Base-by-base conservation (phyloP, 1,140 invertebrate genomes). In the Pogonomyrmex barbatus region DNA sequence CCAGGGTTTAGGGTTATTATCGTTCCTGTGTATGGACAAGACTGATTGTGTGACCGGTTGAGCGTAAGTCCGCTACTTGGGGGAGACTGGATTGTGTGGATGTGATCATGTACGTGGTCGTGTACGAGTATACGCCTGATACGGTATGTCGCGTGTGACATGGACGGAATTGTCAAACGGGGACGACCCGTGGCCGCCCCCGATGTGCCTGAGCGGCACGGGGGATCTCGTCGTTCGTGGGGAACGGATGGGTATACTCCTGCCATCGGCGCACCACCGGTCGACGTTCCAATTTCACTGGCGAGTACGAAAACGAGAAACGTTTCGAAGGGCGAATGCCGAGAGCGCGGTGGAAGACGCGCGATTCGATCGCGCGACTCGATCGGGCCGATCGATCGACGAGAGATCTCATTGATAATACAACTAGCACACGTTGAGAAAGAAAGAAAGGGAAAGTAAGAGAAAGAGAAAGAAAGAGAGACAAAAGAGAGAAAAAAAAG, bases 1-100 rank as follows among this genome's bases (percentile, higher is more conserved):
- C 93, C 93, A 94, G 93, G 93, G 93, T 94, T 94, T 93, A 93
- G 82, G 54, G 90, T 84, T 24, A 84, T 81, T 83, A 60, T 50
- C 79, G 33, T 77, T 63, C 63, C 68, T 75, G 54, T 58, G 63
- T 47, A 62, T 60, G 42, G 62, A 81, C 60, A 86, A 70, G 52
- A 77, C 60, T 79, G 63, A 70, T 88, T 30, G 62, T 79, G 58
- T 75, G 54, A 73, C 24, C 54, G 67, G 54, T 60, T 73, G 33
- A 81, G 30, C 39, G 39, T 79, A 84, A 83, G 63, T 68, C 24
- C 42, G 50, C 79, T 30, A 42, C 47, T 62, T 24, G 33, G 45
- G 67, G 58, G 73, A 73, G n/a, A 83, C 52, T 70, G 24, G 24
- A 24, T 24, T 5, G 58, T 83, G 79, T 88, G 56, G 36, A 68